Conservation (phyloP, 2,888 invertebrate species). For the Pterostichus niger region DNA sequence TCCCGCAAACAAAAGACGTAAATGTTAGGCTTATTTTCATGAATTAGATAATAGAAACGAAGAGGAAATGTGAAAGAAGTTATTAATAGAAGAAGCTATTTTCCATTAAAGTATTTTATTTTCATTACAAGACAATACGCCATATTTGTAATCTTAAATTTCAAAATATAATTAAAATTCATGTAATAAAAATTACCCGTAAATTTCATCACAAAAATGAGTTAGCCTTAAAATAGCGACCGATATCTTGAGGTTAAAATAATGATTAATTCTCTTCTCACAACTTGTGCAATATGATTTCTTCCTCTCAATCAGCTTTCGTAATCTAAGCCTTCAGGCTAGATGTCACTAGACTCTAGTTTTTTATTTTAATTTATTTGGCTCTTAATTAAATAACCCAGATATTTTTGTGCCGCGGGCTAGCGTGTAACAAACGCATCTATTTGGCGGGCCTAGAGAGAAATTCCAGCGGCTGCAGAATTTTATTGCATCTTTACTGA, state of each 20-base stretch:
- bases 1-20: too few species aligned
- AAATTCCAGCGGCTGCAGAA: slow-evolving; percentile 28
- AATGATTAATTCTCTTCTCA: slow-evolving; percentile 53
- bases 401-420: slow-evolving; percentile 18
- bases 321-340: slow-evolving; percentile 34
- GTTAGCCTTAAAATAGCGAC: slow-evolving; percentile 18
- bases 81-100: too few species aligned
- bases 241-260: slow-evolving; percentile 50
- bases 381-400: slow-evolving; percentile 56
- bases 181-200: slow-evolving; percentile 47
- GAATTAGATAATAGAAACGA: too few species aligned
- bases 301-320: slow-evolving; percentile 38
- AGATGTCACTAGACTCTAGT: slow-evolving; percentile 46
- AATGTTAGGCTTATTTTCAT: too few species aligned
- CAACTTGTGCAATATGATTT: slow-evolving; percentile 47
- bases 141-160: not conserved
- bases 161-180: slow-evolving; percentile 40
- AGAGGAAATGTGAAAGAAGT: too few species aligned
- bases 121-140: not conserved
- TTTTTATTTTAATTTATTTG: slow-evolving; percentile 39
- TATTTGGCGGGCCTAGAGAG: not conserved
- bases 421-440: slow-evolving; percentile 43
- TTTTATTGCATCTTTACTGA: slow-evolving; percentile 28
- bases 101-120: too few species aligned
- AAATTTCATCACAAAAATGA: slow-evolving; percentile 38